A percentile compares a stretch with the other conserved stretches of the same genome.
Conservation (phyloP, 2,113 vertebrate genomes). For the Copsychus sechellarum region DNA sequence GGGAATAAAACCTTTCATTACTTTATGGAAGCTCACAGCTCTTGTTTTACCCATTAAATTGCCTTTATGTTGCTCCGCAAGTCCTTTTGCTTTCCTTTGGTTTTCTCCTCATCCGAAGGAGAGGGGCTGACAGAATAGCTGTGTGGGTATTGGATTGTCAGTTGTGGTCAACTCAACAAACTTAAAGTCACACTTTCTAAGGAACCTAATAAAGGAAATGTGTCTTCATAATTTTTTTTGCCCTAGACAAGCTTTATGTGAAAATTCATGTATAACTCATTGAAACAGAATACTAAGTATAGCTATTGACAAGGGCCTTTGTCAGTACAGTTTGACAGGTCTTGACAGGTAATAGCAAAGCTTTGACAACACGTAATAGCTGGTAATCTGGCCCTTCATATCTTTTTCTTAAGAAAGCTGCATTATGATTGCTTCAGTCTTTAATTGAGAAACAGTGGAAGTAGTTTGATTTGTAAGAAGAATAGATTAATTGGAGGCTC, state of each 20-base stretch:
- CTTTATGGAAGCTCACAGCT: not conserved
- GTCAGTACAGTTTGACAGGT: not conserved
- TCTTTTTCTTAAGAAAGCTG: not conserved
- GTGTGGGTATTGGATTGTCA: not conserved
- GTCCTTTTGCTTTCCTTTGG: not conserved
- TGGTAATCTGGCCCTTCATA: not conserved
- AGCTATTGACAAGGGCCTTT: not conserved
- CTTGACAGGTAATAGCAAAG: not conserved
- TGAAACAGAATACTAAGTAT: not conserved
- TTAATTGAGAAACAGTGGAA: not conserved
- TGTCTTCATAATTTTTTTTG: not conserved
- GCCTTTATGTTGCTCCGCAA: not conserved
- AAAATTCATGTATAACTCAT: not conserved
- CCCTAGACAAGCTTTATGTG: not conserved
- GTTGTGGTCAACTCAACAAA: not conserved
- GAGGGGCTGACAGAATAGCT: not conserved
- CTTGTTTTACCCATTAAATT: not conserved
- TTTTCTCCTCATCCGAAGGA: not conserved
- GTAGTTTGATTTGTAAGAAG: not conserved
- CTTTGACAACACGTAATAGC: not conserved
- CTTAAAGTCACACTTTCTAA: not conserved
- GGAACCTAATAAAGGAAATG: not conserved
- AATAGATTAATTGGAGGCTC: not conserved
- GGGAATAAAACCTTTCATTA: not conserved
- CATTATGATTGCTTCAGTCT: not conserved